Base-by-base conservation (phyloP, 2,797 vertebrate species). In the Phrynocephalus vlangalii region DNA sequence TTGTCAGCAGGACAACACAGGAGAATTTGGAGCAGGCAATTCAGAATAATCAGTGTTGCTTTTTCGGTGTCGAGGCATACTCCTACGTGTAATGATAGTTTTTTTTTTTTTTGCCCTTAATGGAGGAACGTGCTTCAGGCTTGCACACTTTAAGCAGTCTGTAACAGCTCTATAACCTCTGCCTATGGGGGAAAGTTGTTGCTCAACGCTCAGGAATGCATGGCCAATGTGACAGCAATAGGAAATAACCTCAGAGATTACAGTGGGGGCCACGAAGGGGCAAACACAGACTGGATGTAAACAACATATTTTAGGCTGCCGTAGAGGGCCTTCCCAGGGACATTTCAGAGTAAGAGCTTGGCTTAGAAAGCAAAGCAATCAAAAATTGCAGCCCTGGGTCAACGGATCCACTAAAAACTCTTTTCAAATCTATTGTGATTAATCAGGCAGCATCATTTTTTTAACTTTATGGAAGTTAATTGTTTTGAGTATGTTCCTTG, bases 151-250 rank as follows among this genome's bases (percentile, higher is more conserved):
- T 82, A 82, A 44, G 79, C 78, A 52, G 66, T 70, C 77, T 68
- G 82, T 63, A 66, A 72, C 66, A 84, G 91, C 66, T 44, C 30
- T 5, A 88, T 88, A 91, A 90, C 88, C 92, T 91, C 83, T 86
- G 93, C 94, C 84, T 83, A 84, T 63, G 50, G 89, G 92, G 93
- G 94, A 93, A 95, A 93, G 92, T 92, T 92, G 90, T 95, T 95
- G 94, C 95, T 96, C 95, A 96, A 91, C 89, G 76, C 86, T 92
- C 82, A 95, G 94, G 96, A 96, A 96, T 95, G 95, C 91, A 84
- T 92, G 92, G 94, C 95, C 93, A 52, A 84, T 73, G 92, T 88
- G 86, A 91, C 91, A 90, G 93, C 92, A 84, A 92, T 92, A 92
- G 95, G 93, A 92, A 93, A 94, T 89, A 91, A 84, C 92, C 78